Percentiles rank a stretch among this genome's conserved stretches.
phyloP scores from a whole-genome alignment of 1,140 invertebrate species.

The Drosophila bocki region DNA sequence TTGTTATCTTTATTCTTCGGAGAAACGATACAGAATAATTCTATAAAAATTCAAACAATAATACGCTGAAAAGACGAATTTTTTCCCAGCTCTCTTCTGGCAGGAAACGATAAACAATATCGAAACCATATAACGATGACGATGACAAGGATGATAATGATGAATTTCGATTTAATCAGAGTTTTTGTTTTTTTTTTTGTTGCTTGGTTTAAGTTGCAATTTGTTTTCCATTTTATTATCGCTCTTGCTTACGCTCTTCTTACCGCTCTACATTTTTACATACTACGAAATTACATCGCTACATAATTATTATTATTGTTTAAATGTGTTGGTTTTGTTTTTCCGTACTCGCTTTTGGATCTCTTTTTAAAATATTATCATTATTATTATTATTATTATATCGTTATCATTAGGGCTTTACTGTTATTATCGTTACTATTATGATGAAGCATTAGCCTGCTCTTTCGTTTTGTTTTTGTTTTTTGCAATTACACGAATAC shows the following conservation, averaged over 20 bases:
- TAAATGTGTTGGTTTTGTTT: slow-evolving; percentile 52
- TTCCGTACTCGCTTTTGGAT: slow-evolving; percentile 59
- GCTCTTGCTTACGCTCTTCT: slow-evolving; percentile 69
- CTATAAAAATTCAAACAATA: neutral
- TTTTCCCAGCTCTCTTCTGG: neutral
- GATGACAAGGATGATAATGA: slow-evolving; percentile 1
- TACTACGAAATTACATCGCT: slow-evolving; percentile 72
- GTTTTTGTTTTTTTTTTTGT: slow-evolving; percentile 31
- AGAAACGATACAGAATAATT: neutral
- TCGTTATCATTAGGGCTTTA: slow-evolving; percentile 31
- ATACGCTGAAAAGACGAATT: neutral
- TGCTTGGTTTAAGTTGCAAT: slow-evolving; percentile 74
- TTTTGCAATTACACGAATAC: slow-evolving; percentile 57
- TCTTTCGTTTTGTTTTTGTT: slow-evolving; percentile 12
- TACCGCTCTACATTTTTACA: slow-evolving; percentile 59
- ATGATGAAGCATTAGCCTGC: slow-evolving; percentile 38
- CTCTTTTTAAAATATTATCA: slow-evolving; percentile 70
- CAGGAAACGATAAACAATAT: neutral
- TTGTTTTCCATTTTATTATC: slow-evolving; percentile 81
- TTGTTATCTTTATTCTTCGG: neutral
- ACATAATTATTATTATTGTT: slow-evolving; percentile 63
- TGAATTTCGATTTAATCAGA: slow-evolving; percentile 54
- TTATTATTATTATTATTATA: slow-evolving; percentile 40
- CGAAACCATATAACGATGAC: slow-evolving; percentile 4
- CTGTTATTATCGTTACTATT: slow-evolving; percentile 24